Conservation (phyloP, 2,113 vertebrate genomes). For the Odocoileus virginianus region DNA sequence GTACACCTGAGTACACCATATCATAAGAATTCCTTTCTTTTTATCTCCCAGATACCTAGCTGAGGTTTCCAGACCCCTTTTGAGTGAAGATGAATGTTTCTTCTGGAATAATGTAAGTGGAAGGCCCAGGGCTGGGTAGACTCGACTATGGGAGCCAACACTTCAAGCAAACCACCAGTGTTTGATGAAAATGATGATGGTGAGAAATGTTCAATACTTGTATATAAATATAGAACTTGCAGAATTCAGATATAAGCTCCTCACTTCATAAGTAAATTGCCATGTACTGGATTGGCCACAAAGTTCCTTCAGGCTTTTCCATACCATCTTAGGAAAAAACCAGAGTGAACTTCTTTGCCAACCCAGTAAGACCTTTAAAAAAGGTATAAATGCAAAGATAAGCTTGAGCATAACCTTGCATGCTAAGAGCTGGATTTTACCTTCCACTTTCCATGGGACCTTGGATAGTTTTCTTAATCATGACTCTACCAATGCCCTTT, state of each 20-base stretch:
- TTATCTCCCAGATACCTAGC: slow-evolving; percentile 17
- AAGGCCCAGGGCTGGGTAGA: slow-evolving; percentile 1
- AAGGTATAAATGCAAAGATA: neutral
- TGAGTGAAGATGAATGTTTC: neutral
- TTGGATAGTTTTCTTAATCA: neutral
- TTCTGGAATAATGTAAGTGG: slow-evolving; percentile 7
- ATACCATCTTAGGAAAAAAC: neutral
- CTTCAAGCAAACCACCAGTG: slow-evolving; percentile 88
- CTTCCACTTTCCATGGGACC: neutral
- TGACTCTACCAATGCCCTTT: neutral
- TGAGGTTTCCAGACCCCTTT: neutral
- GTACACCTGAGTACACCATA: neutral
- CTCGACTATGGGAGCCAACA: slow-evolving; percentile 89
- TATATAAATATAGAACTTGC: neutral
- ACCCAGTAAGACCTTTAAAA: neutral
- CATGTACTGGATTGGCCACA: neutral
- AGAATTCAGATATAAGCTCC: neutral
- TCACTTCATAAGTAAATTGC: neutral
- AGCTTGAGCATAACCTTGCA: neutral
- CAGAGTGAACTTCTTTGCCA: neutral
- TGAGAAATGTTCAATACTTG: slow-evolving; percentile 74
- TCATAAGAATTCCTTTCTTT: neutral
- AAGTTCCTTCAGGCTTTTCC: neutral
- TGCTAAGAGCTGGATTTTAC: neutral
- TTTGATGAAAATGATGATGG: slow-evolving; percentile 86